Percentiles rank a stretch among this genome's conserved stretches.
These are phyloP conservation scores for Athetis lepigone DNA, from an alignment of 2,888 invertebrate genomes.

Conservation along the genomic window DNA sequence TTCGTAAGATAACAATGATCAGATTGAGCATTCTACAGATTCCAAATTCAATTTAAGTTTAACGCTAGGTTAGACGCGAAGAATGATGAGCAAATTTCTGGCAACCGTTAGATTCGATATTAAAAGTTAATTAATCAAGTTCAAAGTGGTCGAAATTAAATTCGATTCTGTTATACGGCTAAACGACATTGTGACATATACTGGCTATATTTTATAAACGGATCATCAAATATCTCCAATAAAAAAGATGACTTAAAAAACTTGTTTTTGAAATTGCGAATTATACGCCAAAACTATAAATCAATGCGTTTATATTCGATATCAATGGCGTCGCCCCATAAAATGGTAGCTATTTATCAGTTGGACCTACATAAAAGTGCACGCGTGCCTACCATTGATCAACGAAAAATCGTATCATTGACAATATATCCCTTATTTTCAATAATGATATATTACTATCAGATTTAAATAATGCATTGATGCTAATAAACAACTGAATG, in stretches of 20 bases:
- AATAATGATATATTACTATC: slow-evolving; percentile 81
- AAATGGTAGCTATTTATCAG: slow-evolving; percentile 84
- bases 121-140: slow-evolving; percentile 50
- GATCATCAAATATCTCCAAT: slow-evolving; percentile 71
- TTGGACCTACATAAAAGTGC: slow-evolving; percentile 82
- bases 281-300: slow-evolving; percentile 83
- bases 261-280: slow-evolving; percentile 78
- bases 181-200: slow-evolving; percentile 51
- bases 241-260: slow-evolving; percentile 68
- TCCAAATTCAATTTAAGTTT: slow-evolving; percentile 46
- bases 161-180: slow-evolving; percentile 45
- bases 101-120: slow-evolving; percentile 51
- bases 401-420: slow-evolving; percentile 82
- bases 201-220: slow-evolving; percentile 73
- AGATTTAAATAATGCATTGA: slow-evolving; percentile 67
- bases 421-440: slow-evolving; percentile 81
- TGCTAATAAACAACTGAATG: slow-evolving; percentile 68
- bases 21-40: slow-evolving; percentile 7
- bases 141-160: slow-evolving; percentile 55
- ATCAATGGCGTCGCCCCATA: slow-evolving; percentile 82
- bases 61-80: slow-evolving; percentile 21
- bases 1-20: slow-evolving; percentile 25
- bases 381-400: slow-evolving; percentile 81
- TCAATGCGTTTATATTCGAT: slow-evolving; percentile 80
- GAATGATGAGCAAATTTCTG: slow-evolving; percentile 30